These are phyloP conservation scores for Lipophrys pholis DNA, from an alignment of 2,113 vertebrate genomes.

Conservation along the genomic window DNA sequence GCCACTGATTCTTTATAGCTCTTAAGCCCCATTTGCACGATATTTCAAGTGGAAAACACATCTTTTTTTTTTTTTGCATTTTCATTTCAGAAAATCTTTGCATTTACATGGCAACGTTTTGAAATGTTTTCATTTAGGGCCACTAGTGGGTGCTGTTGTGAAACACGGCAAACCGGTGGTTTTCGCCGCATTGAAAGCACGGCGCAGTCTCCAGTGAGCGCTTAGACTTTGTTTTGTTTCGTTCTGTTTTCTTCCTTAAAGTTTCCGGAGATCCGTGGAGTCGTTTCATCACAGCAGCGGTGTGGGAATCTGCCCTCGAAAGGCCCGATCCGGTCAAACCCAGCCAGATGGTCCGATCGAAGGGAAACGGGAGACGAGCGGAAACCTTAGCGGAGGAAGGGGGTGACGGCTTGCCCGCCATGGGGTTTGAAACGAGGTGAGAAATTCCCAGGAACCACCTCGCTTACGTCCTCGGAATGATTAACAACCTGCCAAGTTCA, in stretches of 20 bases:
- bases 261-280: neutral
- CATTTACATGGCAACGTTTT: too few relatives aligned
- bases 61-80: too few relatives aligned
- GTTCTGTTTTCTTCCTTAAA: too few relatives aligned
- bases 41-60: too few relatives aligned
- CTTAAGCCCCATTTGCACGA: too few relatives aligned
- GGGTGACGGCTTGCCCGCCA: slow-evolving; percentile 26
- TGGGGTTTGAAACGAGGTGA: slow-evolving; percentile 21
- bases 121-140: too few relatives aligned
- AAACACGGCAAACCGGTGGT: too few relatives aligned
- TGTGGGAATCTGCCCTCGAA: slow-evolving; percentile 28
- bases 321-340: slow-evolving; percentile 32
- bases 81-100: too few relatives aligned
- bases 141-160: too few relatives aligned
- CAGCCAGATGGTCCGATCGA: slow-evolving; percentile 41
- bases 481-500: slow-evolving; percentile 42
- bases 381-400: neutral
- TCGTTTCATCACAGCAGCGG: too few relatives aligned
- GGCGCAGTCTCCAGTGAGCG: neutral
- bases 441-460: slow-evolving; percentile 18
- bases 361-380: slow-evolving; percentile 18
- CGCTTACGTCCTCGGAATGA: slow-evolving; percentile 29
- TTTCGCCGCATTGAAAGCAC: too few relatives aligned
- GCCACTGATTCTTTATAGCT: too few relatives aligned
- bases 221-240: neutral